phyloP scores from a whole-genome alignment of 2,888 invertebrate species.

The Pteria penguin region DNA sequence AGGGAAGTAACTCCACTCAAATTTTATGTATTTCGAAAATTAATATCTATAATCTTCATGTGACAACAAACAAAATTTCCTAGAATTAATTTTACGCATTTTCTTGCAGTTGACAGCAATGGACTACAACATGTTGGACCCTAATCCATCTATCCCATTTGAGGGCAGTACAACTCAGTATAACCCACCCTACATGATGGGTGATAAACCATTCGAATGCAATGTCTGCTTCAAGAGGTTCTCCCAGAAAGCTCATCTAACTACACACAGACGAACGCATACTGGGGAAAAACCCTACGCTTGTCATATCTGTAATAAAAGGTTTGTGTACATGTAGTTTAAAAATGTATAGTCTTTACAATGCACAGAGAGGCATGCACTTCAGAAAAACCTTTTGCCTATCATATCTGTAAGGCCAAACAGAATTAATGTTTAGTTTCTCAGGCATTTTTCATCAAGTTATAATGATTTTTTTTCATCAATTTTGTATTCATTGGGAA shows the following conservation, averaged over 20 bases:
- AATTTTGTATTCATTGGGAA: too few species aligned
- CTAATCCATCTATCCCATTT: too few species aligned
- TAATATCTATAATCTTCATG: too few species aligned
- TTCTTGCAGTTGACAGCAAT: neutral
- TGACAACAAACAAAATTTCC: too few species aligned
- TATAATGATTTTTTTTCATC: too few species aligned
- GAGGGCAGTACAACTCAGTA: neutral
- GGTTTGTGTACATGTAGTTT: neutral
- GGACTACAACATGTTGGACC: neutral
- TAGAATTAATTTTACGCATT: neutral
- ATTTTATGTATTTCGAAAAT: too few species aligned
- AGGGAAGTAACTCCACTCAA: too few species aligned
- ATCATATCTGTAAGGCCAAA: too few species aligned
- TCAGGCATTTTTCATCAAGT: too few species aligned
- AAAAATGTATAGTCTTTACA: neutral
- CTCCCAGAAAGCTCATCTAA: conserved; percentile 63
- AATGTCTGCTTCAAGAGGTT: conserved; percentile 59
- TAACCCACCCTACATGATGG: neutral
- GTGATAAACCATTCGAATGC: conserved; percentile 50
- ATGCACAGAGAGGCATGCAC: neutral
- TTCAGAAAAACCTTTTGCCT: too few species aligned
- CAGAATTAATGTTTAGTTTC: too few species aligned
- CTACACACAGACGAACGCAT: conserved; percentile 62
- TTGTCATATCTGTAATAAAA: conserved; percentile 64
- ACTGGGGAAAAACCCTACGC: conserved; percentile 64